Evolutionary conservation across 2,888 invertebrate genomes (phyloP), one percentile per base, ranked within the genome.

Genomic region (Erynnis tages): DNA sequence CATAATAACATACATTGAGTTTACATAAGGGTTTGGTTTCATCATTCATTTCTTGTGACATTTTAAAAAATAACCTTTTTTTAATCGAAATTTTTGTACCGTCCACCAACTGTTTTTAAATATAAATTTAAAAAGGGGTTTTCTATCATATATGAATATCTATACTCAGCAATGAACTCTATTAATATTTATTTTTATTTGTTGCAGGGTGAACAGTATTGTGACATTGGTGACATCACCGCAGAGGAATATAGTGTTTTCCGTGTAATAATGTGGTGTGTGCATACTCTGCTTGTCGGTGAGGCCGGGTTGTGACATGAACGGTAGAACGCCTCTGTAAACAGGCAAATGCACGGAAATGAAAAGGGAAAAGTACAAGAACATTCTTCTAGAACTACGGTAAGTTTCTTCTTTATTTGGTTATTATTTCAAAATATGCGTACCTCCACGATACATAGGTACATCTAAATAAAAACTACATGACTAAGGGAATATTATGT

Each of bases 281-380:
- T 67, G 72, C 68, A 69, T 23, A 17, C 14, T 27, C 19, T n/a
- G n/a, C 17, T 43, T 8, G 2, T 44, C 27, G 11, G 32, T 49
- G 67, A 53, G 52, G 55, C 58, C 59, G 63, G 54, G 65, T 73
- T 76, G 79, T 82, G 80, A 75, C 72, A 83, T 79, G 78, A 73
- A 71, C 74, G 72, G 79, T 82, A 77, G 70, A 74, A 72, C 68
- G 66, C 65, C 59, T 54, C 59, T 61, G 68, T 62, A 62, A 70
- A 65, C 70, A 59, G 60, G 65, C 63, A 71, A 73, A 71, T 67
- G 63, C 74, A 77, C 80, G 82, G 88, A 86, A 78, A 89, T 88
- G 88, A 87, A 88, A 88, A 89, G 86, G 79, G 88, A 87, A 88
- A 89, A 89, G 80, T 87, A 87, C 69, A 88, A 86, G 84, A 71